Base-by-base conservation (phyloP, 2,888 invertebrate species). In the Hypercompe scribonia region DNA sequence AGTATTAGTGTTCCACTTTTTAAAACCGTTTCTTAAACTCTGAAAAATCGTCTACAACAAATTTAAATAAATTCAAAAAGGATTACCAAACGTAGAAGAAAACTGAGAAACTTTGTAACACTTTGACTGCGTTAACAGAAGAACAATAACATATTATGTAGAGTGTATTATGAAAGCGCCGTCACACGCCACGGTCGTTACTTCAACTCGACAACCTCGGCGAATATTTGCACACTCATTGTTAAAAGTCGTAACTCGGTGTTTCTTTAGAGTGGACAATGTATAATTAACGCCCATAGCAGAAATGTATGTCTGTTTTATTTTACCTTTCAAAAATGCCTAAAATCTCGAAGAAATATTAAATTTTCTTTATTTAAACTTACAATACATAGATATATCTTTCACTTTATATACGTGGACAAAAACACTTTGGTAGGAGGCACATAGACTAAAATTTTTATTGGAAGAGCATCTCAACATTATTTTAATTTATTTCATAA, bases 101-200 rank as follows among this genome's bases (percentile, higher is more conserved):
- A 71, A 46, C 31, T 61, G 65, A 72, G 61, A 79, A 71, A 64
- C 68, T 24, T 75, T 21, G 33, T 39, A 64, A 71, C 28, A 63
- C 61, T 73, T 65, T 15, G 68, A 68, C 65, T 39, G 65, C 63
- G 65, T 13, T 63, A 70, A 36, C 58, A 18, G n/a, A 15, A 36
- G 58, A 69, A 72, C 72, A 74, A 71, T 68, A 68, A 70, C 61
- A 61, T 31, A 68, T 65, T 71, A 75, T 74, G 71, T 81, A 58
- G 42, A 73, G 70, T 64, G 70, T 68, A 67, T 83, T 81, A 78
- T 72, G 81, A 74, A 81, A 81, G 72, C 68, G 70, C 64, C 78
- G 73, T 81, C 68, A 70, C 65, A 50, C 64, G 68, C 67, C 72
- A 64, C 67, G 42, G 78, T 67, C 65, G 36, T 50, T 46, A 39